A percentile compares a stretch with the other conserved stretches of the same genome.
phyloP scores from a whole-genome alignment of 2,888 invertebrate genomes.

The Autographa pulchrina region DNA sequence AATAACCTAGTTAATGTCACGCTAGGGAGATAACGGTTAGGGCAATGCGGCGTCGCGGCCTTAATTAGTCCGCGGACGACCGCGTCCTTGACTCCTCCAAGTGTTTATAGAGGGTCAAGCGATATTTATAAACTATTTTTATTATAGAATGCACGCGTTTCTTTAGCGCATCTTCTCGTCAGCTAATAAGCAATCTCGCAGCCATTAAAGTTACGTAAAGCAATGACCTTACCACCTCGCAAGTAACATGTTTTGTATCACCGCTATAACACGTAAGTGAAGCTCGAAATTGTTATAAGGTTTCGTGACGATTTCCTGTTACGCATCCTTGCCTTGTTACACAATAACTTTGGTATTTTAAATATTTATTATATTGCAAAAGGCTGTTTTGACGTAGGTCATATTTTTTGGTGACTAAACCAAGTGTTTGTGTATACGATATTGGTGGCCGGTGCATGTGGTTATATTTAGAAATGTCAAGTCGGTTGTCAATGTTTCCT shows the following conservation, averaged over 20 bases:
- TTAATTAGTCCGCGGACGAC: conserved; percentile 54
- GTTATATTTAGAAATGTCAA: not conserved
- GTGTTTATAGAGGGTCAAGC: conserved; percentile 25
- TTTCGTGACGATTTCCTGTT: conserved; percentile 45
- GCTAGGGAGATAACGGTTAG: conserved; percentile 45
- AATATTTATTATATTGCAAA: conserved; percentile 42
- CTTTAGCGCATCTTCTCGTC: conserved; percentile 9
- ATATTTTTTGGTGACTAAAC: conserved; percentile 34
- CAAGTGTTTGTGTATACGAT: conserved; percentile 21
- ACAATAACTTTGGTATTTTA: conserved; percentile 28
- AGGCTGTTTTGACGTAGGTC: conserved; percentile 22
- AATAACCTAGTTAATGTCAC: conserved; percentile 47
- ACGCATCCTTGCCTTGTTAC: conserved; percentile 37
- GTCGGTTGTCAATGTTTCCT: not conserved
- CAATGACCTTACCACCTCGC: conserved; percentile 17
- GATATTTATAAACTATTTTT: conserved; percentile 24
- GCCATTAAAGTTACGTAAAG: conserved; percentile 24
- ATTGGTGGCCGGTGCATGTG: not conserved
- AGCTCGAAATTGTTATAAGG: conserved; percentile 27
- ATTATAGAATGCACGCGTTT: conserved; percentile 25
- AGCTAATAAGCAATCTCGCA: conserved; percentile 18
- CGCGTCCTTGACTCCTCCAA: conserved; percentile 58
- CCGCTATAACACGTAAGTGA: conserved; percentile 26
- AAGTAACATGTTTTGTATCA: conserved; percentile 18
- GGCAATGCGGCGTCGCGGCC: conserved; percentile 34